Conservation (phyloP, 2,113 vertebrate species). For the Oophaga pumilio region DNA sequence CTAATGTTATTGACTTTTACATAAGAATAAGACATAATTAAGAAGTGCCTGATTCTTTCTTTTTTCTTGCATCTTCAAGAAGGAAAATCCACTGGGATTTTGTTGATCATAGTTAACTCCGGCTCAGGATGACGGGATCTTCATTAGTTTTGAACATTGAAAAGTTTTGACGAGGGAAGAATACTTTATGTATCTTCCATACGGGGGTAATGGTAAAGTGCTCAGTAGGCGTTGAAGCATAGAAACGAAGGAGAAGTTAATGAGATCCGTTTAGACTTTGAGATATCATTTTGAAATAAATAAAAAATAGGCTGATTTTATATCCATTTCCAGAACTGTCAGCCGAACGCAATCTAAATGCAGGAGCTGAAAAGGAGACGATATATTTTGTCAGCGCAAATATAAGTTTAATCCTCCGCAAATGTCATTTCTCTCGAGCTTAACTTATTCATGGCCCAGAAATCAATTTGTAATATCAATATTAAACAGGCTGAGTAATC, state of each 20-base stretch:
- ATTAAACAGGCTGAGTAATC: slow-evolving; percentile 34
- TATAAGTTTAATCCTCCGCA: slow-evolving; percentile 42
- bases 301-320: slow-evolving; percentile 8
- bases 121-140: slow-evolving; percentile 8
- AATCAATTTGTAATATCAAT: slow-evolving; percentile 51
- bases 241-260: slow-evolving; percentile 6
- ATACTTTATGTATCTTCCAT: background rate
- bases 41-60: slow-evolving; percentile 46
- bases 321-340: slow-evolving; percentile 14
- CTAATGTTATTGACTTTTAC: slow-evolving; percentile 50
- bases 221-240: background rate
- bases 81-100: slow-evolving; percentile 30
- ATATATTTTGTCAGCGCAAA: slow-evolving; percentile 15
- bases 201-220: background rate
- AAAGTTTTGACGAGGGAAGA: slow-evolving; percentile 17
- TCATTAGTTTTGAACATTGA: slow-evolving; percentile 17
- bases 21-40: slow-evolving; percentile 57
- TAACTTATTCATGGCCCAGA: slow-evolving; percentile 12
- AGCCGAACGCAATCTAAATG: slow-evolving; percentile 12
- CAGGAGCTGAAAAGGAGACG: background rate
- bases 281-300: slow-evolving; percentile 26
- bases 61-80: slow-evolving; percentile 12
- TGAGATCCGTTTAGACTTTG: slow-evolving; percentile 1
- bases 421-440: slow-evolving; percentile 33
- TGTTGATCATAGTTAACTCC: slow-evolving; percentile 44